phyloP scores from a whole-genome alignment of 2,113 vertebrate species.

The Passer domesticus region DNA sequence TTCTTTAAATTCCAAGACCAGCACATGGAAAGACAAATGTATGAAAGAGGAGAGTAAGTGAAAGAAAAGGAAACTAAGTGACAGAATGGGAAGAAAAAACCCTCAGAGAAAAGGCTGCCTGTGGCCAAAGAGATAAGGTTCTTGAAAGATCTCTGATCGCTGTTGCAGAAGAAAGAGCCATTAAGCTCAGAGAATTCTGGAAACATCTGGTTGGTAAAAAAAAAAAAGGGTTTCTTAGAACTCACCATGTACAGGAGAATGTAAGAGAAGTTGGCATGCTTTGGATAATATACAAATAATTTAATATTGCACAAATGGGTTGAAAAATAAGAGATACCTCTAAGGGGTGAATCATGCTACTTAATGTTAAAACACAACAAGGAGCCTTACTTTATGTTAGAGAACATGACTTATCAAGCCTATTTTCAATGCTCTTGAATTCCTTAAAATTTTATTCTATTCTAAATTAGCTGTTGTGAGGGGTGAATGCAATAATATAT shows the following conservation, averaged over 20 bases:
- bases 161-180: not conserved
- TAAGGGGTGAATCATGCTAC: not conserved
- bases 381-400: not conserved
- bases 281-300: not conserved
- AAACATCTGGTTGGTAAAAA: not conserved
- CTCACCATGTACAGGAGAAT: not conserved
- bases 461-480: not conserved
- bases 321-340: not conserved
- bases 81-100: not conserved
- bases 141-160: not conserved
- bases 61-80: not conserved
- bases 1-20: not conserved
- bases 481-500: not conserved
- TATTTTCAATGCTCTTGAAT: not conserved
- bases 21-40: not conserved
- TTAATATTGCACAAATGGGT: not conserved
- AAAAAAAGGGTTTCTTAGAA: not conserved
- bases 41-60: not conserved
- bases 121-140: not conserved
- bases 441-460: not conserved
- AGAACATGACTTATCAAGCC: not conserved
- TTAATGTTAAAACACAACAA: not conserved
- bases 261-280: not conserved
- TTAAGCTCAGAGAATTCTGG: conserved; percentile 1
- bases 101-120: not conserved